Conservation (phyloP, 64 coral and sea anemone species). For the Pocillopora damicornis region DNA sequence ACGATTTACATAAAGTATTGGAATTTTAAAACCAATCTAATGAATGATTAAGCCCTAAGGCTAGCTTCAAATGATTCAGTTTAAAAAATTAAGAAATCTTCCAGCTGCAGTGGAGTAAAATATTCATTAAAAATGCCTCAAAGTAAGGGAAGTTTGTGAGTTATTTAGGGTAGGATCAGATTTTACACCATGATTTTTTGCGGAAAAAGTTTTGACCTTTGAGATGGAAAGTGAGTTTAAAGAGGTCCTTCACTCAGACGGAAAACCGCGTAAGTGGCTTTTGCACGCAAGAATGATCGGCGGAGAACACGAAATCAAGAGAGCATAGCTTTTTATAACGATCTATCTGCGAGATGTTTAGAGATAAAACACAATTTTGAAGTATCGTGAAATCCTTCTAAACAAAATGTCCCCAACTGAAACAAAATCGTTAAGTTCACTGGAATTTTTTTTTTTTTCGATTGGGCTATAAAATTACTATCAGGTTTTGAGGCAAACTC, state of each 20-base stretch:
- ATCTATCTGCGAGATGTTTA: background rate
- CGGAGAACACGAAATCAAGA: constrained; percentile 21
- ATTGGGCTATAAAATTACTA: background rate
- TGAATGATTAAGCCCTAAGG: background rate
- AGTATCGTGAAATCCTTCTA: background rate
- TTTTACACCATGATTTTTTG: background rate
- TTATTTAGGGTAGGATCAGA: no score
- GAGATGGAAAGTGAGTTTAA: constrained; percentile 1
- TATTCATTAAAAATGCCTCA: no score
- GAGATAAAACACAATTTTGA: background rate
- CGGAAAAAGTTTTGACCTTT: constrained; percentile 1
- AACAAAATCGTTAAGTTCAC: background rate
- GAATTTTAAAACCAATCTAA: constrained; percentile 12
- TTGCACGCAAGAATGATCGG: constrained; percentile 12
- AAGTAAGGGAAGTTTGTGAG: no score
- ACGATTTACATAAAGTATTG: constrained; percentile 25
- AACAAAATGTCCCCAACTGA: background rate
- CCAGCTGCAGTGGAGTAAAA: background rate
- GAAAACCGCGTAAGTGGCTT: constrained; percentile 1
- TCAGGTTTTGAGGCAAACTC: background rate
- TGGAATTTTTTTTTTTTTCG: background rate
- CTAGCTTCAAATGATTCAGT: background rate
- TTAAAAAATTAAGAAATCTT: background rate
- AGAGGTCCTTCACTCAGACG: constrained; percentile 20
- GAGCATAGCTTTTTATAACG: background rate